Conservation (phyloP, 1,140 invertebrate species). For the Hesperophylax magnus region DNA sequence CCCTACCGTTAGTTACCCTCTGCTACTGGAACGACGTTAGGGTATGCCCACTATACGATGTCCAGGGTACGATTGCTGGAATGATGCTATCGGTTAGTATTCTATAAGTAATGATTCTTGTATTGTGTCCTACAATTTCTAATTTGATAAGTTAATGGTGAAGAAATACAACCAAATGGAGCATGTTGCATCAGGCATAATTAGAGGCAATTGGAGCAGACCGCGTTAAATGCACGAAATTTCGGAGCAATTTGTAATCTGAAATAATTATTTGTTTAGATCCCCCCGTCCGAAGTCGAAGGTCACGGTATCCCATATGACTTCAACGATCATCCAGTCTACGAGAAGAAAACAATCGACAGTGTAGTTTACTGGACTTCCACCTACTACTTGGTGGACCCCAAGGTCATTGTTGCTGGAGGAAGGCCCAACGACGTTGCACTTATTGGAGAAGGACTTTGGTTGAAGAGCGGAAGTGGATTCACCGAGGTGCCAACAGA, state of each 20-base stretch:
- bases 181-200: no score
- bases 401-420: slow-evolving; percentile 15
- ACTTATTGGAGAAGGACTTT: slow-evolving; percentile 49
- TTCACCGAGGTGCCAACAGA: slow-evolving; percentile 46
- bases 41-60: slow-evolving; percentile 59
- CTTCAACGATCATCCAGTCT: slow-evolving; percentile 47
- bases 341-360: slow-evolving; percentile 47
- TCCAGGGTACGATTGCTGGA: slow-evolving; percentile 58
- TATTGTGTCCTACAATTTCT: no score
- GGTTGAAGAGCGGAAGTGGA: slow-evolving; percentile 46
- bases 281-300: slow-evolving; percentile 50
- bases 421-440: slow-evolving; percentile 33
- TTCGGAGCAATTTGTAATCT: no score
- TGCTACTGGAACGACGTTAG: slow-evolving; percentile 46
- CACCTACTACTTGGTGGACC: slow-evolving; percentile 47
- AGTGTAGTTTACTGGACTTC: slow-evolving; percentile 51
- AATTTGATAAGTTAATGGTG: no score
- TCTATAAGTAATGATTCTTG: no score
- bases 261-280: slow-evolving; percentile 23
- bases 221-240: no score
- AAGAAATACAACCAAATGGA: no score
- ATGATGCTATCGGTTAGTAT: slow-evolving; percentile 45
- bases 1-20: neutral
- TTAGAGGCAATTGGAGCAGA: no score
- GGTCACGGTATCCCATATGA: slow-evolving; percentile 48